These are phyloP conservation scores for Cotesia congregata DNA, from an alignment of 2,888 invertebrate species.

Conservation along the genomic window DNA sequence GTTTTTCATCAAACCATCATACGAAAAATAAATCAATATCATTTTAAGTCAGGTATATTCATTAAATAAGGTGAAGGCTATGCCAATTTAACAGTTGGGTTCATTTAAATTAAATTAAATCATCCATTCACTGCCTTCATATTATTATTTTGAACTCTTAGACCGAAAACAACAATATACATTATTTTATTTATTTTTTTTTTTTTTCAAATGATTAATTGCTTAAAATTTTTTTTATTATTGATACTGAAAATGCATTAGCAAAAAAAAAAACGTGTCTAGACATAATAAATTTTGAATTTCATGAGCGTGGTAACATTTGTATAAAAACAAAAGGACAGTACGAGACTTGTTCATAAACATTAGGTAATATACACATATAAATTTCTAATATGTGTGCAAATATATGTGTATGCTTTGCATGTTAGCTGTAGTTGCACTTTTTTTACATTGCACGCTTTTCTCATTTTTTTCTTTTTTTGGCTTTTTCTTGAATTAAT, in stretches of 20 bases:
- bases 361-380: conserved; percentile 28
- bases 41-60: conserved; percentile 22
- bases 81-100: conserved; percentile 9
- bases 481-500: neutral
- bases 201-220: conserved; percentile 18
- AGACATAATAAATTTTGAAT: conserved; percentile 31
- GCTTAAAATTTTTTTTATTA: neutral
- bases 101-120: conserved; percentile 7
- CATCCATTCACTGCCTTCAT: neutral
- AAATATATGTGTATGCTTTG: conserved; percentile 6
- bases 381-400: neutral
- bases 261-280: conserved; percentile 40
- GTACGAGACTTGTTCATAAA: conserved; percentile 8
- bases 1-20: conserved; percentile 44
- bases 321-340: conserved; percentile 5
- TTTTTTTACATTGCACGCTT: neutral
- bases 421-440: conserved; percentile 28
- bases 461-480: neutral
- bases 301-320: conserved; percentile 21
- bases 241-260: conserved; percentile 66
- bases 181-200: conserved; percentile 2
- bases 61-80: conserved; percentile 38
- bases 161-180: neutral
- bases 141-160: neutral
- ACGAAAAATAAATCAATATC: conserved; percentile 25